Conservation (phyloP, 2,113 vertebrate genomes). For the Periophthalmus modestus region DNA sequence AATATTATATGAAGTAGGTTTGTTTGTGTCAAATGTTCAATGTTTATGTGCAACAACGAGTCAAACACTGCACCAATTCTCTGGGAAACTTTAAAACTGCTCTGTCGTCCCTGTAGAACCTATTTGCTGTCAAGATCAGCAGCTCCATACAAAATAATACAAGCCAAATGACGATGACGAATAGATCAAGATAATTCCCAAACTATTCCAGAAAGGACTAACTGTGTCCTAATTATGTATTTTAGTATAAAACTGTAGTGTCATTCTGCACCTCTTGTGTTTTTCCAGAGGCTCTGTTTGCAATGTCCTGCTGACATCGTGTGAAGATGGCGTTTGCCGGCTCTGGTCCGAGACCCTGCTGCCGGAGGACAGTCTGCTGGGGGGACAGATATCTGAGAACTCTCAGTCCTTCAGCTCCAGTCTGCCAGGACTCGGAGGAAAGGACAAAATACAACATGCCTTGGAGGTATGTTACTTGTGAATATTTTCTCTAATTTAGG, state of each 20-base stretch:
- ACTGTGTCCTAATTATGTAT: neutral
- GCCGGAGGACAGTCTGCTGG: conserved; percentile 92
- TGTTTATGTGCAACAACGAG: too few relatives aligned
- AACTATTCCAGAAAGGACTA: neutral
- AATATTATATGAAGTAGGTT: too few relatives aligned
- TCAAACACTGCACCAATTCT: too few relatives aligned
- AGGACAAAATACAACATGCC: conserved; percentile 95
- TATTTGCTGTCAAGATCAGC: too few relatives aligned
- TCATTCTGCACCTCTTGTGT: neutral
- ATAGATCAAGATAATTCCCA: neutral
- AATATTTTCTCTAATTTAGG: neutral
- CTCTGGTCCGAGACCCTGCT: conserved; percentile 94
- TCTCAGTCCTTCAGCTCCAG: conserved; percentile 84
- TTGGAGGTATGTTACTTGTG: conserved; percentile 83
- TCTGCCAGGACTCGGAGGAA: conserved; percentile 82
- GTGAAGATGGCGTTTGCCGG: conserved; percentile 93
- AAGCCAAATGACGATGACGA: too few relatives aligned
- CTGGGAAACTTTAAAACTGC: too few relatives aligned
- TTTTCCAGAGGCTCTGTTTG: conserved; percentile 89
- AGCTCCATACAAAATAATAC: too few relatives aligned
- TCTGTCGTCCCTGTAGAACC: too few relatives aligned
- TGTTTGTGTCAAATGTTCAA: too few relatives aligned
- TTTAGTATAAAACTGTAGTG: neutral
- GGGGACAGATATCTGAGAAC: conserved; percentile 94
- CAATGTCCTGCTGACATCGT: conserved; percentile 94